Evolutionary conservation across 2,113 vertebrate genomes (phyloP).

Genomic region (Coreoperca whiteheadi): DNA sequence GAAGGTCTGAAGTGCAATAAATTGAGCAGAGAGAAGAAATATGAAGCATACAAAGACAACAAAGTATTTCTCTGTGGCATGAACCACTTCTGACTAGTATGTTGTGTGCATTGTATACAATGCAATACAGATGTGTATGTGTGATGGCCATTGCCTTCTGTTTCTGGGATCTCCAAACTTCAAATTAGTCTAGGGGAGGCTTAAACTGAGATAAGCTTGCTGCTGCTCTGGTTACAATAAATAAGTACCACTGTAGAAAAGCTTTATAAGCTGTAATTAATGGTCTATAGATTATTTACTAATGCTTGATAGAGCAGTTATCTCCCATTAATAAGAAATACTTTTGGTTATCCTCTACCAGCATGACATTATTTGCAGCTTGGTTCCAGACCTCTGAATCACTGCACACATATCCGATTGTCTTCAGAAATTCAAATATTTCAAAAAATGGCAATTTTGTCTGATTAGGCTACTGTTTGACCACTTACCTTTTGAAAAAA

Average conservation of each 20-base stretch:
- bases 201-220: not conserved
- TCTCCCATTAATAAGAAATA: not conserved
- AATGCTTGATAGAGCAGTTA: not conserved
- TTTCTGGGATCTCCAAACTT: not conserved
- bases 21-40: not conserved
- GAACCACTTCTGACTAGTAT: not conserved
- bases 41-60: not conserved
- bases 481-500: not conserved
- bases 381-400: not conserved
- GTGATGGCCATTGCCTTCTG: not conserved
- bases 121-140: not conserved
- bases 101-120: not conserved
- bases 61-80: not conserved
- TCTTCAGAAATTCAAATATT: not conserved
- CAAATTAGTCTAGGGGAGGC: not conserved
- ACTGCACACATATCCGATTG: not conserved
- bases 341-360: fast-evolving
- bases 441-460: not conserved
- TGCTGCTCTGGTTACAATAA: not conserved
- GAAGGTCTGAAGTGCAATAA: conserved; percentile 1
- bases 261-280: not conserved
- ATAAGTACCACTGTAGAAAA: not conserved
- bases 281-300: not conserved
- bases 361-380: not conserved
- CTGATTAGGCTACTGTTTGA: not conserved